phyloP scores from a whole-genome alignment of 2,113 vertebrate genomes.

The Romanogobio albipinnatus region DNA sequence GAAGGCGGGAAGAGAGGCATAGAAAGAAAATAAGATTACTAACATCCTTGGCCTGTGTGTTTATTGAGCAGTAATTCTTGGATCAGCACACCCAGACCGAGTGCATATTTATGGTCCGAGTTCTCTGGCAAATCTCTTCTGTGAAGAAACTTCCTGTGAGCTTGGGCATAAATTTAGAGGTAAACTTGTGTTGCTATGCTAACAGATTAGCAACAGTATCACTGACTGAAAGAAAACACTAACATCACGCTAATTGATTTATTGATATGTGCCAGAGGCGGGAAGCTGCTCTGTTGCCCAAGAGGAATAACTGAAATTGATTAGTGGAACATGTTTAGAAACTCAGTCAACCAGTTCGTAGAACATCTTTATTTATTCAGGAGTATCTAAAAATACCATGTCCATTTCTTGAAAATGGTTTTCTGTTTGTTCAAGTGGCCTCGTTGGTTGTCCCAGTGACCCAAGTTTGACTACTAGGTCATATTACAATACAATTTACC shows the following conservation, averaged over 20 bases:
- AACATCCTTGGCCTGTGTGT: constrained; percentile 20
- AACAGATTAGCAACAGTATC: constrained; percentile 3
- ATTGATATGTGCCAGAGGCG: constrained; percentile 19
- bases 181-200: neutral
- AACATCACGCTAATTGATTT: constrained; percentile 26
- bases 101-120: constrained; percentile 21
- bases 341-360: neutral
- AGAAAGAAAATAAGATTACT: constrained; percentile 35
- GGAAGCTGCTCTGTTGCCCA: neutral
- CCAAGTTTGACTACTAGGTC: neutral
- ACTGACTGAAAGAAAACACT: constrained; percentile 14
- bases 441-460: neutral
- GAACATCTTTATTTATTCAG: neutral
- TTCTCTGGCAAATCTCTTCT: constrained; percentile 13
- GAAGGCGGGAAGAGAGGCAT: neutral
- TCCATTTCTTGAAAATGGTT: neutral
- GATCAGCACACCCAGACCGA: neutral
- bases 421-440: neutral
- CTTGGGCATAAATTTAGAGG: constrained; percentile 5
- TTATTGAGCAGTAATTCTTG: constrained; percentile 26
- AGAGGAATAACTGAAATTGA: neutral
- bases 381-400: neutral
- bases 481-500: neutral
- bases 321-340: neutral
- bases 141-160: constrained; percentile 8